Conservation (phyloP, 2,113 vertebrate genomes). For the Loxodonta africana region DNA sequence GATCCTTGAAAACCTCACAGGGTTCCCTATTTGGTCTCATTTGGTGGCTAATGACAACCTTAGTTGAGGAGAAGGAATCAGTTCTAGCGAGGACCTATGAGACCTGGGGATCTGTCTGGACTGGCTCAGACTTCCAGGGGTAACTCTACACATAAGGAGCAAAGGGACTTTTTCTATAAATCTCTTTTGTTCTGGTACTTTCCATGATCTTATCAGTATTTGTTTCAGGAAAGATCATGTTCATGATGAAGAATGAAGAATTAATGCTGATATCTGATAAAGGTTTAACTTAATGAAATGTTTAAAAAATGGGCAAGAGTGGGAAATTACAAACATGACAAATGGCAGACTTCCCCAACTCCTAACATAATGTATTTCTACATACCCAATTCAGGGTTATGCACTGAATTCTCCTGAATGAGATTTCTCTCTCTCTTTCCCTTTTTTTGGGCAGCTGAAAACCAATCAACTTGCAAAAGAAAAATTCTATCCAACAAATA, state of each 20-base stretch:
- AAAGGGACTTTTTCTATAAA: accelerated
- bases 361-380: not conserved
- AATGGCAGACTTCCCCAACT: not conserved
- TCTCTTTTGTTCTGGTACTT: not conserved
- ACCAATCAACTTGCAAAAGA: not conserved
- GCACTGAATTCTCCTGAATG: not conserved
- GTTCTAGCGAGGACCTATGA: not conserved
- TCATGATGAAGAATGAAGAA: not conserved
- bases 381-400: not conserved
- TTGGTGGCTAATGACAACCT: not conserved
- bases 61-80: not conserved
- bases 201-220: not conserved
- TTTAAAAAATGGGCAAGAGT: not conserved
- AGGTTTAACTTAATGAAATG: constrained; percentile 1
- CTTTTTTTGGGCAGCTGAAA: not conserved
- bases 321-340: not conserved
- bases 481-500: constrained; percentile 11
- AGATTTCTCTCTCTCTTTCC: not conserved
- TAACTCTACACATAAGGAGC: not conserved
- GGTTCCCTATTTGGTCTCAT: accelerated
- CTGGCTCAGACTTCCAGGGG: not conserved
- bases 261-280: not conserved
- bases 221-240: not conserved
- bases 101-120: not conserved
- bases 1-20: not conserved